phyloP scores from a whole-genome alignment of 2,888 invertebrate species.

The Meteorus colon region DNA sequence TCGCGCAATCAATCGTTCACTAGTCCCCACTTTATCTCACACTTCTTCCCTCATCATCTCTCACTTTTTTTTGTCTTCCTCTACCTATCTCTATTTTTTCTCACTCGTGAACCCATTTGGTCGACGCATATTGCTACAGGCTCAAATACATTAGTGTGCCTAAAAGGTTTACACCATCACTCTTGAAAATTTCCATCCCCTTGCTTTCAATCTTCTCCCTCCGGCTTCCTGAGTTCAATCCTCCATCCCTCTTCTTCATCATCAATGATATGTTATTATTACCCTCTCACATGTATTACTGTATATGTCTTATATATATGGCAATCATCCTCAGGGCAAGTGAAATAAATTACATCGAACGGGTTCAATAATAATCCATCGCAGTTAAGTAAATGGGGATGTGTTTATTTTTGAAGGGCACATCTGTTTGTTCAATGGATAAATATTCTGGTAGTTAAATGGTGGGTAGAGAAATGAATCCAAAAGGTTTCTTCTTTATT shows the following conservation, averaged over 20 bases:
- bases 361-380: not conserved
- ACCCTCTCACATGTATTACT: constrained; percentile 26
- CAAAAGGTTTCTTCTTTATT: too few relatives aligned
- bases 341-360: not conserved
- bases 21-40: too few relatives aligned
- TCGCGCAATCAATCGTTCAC: too few relatives aligned
- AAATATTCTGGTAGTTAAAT: too few relatives aligned
- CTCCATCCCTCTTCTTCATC: too few relatives aligned
- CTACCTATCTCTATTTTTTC: not conserved
- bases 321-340: constrained; percentile 3
- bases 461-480: too few relatives aligned
- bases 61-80: too few relatives aligned
- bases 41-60: too few relatives aligned
- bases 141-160: constrained; percentile 63
- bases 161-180: constrained; percentile 70
- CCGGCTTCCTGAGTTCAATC: too few relatives aligned
- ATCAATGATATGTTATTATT: constrained; percentile 1
- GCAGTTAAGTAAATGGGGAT: not conserved
- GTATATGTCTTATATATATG: not conserved
- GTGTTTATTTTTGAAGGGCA: not conserved
- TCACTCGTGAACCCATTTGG: not conserved
- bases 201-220: constrained; percentile 6
- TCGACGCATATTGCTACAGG: constrained; percentile 19
- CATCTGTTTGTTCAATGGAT: too few relatives aligned
- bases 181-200: constrained; percentile 53